Base-by-base conservation (phyloP, 2,888 invertebrate genomes). In the Trissonchulus latispiculum region DNA sequence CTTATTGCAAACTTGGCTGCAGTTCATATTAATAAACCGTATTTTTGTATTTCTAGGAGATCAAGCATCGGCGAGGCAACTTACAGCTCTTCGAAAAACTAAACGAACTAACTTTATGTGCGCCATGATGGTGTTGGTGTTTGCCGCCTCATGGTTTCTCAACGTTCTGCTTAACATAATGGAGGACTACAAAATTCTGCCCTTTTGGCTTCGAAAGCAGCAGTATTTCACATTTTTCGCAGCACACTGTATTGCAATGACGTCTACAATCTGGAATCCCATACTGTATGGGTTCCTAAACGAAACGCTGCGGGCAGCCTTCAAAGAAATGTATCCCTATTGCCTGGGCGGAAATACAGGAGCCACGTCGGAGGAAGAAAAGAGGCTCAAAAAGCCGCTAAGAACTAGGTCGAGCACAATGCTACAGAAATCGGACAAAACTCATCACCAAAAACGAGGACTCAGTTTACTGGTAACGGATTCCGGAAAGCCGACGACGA, bases 261-360 rank as follows among this genome's bases (percentile, higher is more conserved):
- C 91, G 80, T 93, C 92, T 73, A 92, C 91, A 1, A 92, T 93
- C 83, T 95, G 95, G 87, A 95, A 95, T 83, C 93, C 93, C 0
- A 92, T 95, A 82, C 87, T 95, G n/a, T 95, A 95, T 85, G 94
- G 94, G 29, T 95, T 93, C 93, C 88, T 95, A 84, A 95, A 95
- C 84, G 94, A 93, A 78, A 93, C 92, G 85, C 94, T 94, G 83
- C 88, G 92, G 70, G 92, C 93, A 82, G 92, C 93, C 83, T 93
- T 93, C 84, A 23, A 23, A 15, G 8, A 48, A 8, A 48, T 48
- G 48, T 48, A 15, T 48, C 23, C n/a, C n/a, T n/a, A n/a, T n/a
- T n/a, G n/a, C n/a, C n/a, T n/a, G n/a, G n/a, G n/a, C n/a, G n/a
- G n/a, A n/a, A n/a, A n/a, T n/a, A n/a, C n/a, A n/a, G n/a, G n/a